Conservation (phyloP, 2,797 vertebrate genomes). For the Pygocentrus nattereri region DNA sequence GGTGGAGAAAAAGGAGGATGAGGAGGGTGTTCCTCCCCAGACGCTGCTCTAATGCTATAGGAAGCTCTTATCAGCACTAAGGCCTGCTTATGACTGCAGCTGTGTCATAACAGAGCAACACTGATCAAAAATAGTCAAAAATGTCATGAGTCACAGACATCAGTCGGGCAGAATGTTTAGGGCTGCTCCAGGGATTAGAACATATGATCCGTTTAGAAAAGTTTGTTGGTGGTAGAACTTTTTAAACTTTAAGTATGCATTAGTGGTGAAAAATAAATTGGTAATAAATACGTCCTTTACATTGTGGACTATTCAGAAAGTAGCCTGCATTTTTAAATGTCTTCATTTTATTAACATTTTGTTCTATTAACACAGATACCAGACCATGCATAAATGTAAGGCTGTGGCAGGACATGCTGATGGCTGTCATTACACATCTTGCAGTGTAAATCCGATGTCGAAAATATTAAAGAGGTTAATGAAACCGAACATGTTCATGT, state of each 20-base stretch:
- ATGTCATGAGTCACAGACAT: not conserved
- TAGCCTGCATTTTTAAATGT: too few relatives aligned
- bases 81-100: not conserved
- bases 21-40: constrained; percentile 62
- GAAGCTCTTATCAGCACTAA: not conserved
- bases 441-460: too few relatives aligned
- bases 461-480: too few relatives aligned
- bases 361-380: too few relatives aligned
- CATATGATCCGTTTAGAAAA: not conserved
- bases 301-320: too few relatives aligned
- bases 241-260: not conserved
- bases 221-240: not conserved
- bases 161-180: not conserved
- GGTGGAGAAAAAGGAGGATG: constrained; percentile 18
- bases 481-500: too few relatives aligned
- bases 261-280: not conserved
- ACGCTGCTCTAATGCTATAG: constrained; percentile 53
- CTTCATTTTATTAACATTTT: too few relatives aligned
- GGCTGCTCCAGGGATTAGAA: not conserved
- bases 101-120: constrained; percentile 3
- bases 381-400: too few relatives aligned
- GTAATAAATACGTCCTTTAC: not conserved
- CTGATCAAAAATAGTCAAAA: not conserved
- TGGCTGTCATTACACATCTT: too few relatives aligned
- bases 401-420: too few relatives aligned